Evolutionary conservation across 2,888 invertebrate species (phyloP).

Genomic region (Cryptocheilus praepositus): DNA sequence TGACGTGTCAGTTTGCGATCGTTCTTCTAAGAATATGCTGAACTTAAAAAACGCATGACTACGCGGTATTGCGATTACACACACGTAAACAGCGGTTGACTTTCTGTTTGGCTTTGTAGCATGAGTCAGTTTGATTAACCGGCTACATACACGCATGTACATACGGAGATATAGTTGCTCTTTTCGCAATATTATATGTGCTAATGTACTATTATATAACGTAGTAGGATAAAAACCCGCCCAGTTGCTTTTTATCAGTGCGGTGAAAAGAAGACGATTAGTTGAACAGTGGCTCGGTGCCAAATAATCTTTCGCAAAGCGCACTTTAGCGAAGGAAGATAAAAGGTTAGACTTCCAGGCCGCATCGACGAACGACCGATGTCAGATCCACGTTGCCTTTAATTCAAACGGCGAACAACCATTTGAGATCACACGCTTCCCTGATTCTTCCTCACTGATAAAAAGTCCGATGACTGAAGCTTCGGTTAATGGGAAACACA

Average conservation of each 20-base stretch:
- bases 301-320: conserved; percentile 40
- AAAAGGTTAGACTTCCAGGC: not conserved
- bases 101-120: not conserved
- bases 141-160: not conserved
- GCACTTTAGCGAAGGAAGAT: conserved; percentile 3
- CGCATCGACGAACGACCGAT: conserved; percentile 31
- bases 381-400: conserved; percentile 36
- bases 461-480: no score
- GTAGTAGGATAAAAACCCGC: conserved; percentile 24
- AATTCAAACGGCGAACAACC: conserved; percentile 35
- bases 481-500: no score
- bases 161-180: not conserved
- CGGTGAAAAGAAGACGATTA: conserved; percentile 49
- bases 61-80: no score
- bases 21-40: no score
- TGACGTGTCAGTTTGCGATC: no score
- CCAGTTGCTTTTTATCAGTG: conserved; percentile 42
- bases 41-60: no score
- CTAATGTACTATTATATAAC: conserved; percentile 31
- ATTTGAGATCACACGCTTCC: conserved; percentile 18
- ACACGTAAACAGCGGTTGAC: not conserved
- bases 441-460: not conserved
- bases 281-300: conserved; percentile 39
- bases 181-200: conserved; percentile 16
- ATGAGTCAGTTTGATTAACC: no score